phyloP scores from a whole-genome alignment of 2,797 vertebrate species.

The Cheirogaleus major region DNA sequence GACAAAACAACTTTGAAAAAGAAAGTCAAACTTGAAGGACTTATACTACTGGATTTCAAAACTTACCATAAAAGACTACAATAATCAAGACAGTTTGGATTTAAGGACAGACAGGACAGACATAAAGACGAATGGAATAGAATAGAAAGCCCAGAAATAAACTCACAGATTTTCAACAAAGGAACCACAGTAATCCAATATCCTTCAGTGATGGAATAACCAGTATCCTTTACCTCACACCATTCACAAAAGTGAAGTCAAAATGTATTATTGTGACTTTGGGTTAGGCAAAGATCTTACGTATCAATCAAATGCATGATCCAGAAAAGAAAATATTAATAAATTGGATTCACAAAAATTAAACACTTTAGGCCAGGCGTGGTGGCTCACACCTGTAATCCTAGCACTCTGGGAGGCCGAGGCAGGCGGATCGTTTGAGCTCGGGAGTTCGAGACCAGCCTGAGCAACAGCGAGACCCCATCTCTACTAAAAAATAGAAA shows the following conservation, averaged over 20 bases:
- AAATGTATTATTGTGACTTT: slow-evolving; percentile 1
- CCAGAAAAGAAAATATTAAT: not conserved
- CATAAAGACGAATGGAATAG: not conserved
- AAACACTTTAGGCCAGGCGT: not conserved
- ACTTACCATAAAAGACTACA: not conserved
- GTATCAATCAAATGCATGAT: not conserved
- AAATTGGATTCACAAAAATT: not conserved
- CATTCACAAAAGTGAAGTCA: not conserved
- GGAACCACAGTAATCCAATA: not conserved
- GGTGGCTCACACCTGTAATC: no score
- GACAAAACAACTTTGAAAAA: not conserved
- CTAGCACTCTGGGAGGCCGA: no score
- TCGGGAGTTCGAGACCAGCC: no score
- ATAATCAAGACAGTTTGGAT: not conserved
- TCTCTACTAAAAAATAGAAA: no score
- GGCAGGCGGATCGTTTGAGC: no score
- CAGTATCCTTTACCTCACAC: not conserved
- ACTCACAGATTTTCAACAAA: not conserved
- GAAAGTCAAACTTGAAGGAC: not conserved
- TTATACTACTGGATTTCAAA: not conserved
- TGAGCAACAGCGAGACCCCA: no score
- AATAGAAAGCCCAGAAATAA: not conserved
- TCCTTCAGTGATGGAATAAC: not conserved
- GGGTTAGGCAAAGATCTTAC: not conserved
- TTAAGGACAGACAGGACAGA: not conserved